A percentile compares a stretch with the other conserved stretches of the same genome.
These are phyloP conservation scores for Camponotus fellah DNA, from an alignment of 2,888 invertebrate genomes.

Conservation along the genomic window DNA sequence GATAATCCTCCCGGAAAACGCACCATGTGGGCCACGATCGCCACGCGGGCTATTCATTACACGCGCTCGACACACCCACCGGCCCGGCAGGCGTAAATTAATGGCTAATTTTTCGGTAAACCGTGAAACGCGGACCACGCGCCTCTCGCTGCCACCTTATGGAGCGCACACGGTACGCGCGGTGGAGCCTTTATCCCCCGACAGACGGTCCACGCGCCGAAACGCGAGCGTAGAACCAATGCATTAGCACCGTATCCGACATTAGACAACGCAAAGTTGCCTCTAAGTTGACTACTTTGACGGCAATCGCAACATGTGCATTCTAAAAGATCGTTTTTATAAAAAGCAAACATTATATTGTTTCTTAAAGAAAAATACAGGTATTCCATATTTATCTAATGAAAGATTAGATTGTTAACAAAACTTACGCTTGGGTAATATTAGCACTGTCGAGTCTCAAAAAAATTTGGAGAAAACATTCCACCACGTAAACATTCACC, in stretches of 20 bases:
- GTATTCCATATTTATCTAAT: neutral
- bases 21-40: constrained; percentile 74
- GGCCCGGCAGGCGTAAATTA: constrained; percentile 76
- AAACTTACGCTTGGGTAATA: constrained; percentile 51
- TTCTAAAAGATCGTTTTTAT: neutral
- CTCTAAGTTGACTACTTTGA: constrained; percentile 3
- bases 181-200: constrained; percentile 67
- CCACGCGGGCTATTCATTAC: constrained; percentile 69
- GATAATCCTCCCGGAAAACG: constrained; percentile 67
- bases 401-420: neutral
- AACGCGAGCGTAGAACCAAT: constrained; percentile 78
- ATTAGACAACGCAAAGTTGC: constrained; percentile 56
- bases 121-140: constrained; percentile 82
- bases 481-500: constrained; percentile 64
- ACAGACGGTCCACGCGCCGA: constrained; percentile 81
- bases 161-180: constrained; percentile 49
- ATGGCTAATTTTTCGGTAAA: constrained; percentile 82
- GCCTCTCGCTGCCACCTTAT: constrained; percentile 68
- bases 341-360: neutral
- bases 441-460: constrained; percentile 46
- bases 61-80: constrained; percentile 61
- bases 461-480: constrained; percentile 11
- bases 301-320: neutral
- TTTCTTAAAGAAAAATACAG: neutral
- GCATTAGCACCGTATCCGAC: constrained; percentile 76